Percentiles rank a stretch among this genome's conserved stretches.
phyloP scores from a whole-genome alignment of 2,113 vertebrate species.

The Holacanthus passer region DNA sequence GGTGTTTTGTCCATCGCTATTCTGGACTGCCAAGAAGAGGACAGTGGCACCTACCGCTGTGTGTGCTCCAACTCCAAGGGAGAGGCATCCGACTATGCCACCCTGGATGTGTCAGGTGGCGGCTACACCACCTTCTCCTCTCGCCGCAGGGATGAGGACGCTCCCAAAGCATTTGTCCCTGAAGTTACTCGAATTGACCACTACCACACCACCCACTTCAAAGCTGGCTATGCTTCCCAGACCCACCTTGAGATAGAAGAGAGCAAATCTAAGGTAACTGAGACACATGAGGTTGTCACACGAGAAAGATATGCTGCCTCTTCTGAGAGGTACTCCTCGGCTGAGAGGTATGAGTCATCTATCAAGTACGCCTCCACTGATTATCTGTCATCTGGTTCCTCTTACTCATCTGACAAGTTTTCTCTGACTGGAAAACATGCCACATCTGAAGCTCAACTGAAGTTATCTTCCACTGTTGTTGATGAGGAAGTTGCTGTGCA shows the following conservation, averaged over 20 bases:
- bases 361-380: constrained; percentile 81
- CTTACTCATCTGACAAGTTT: constrained; percentile 75
- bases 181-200: constrained; percentile 91
- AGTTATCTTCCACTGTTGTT: constrained; percentile 77
- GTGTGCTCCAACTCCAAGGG: constrained; percentile 94
- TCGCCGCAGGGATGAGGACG: constrained; percentile 91
- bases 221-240: constrained; percentile 90
- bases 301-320: constrained; percentile 85
- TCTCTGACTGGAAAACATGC: constrained; percentile 60
- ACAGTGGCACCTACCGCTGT: constrained; percentile 95
- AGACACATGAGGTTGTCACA: constrained; percentile 88
- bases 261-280: constrained; percentile 88
- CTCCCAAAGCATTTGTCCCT: constrained; percentile 87
- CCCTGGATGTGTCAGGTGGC: constrained; percentile 92
- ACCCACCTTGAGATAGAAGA: constrained; percentile 90
- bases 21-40: constrained; percentile 92
- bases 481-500: constrained; percentile 85
- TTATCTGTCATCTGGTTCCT: constrained; percentile 82
- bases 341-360: constrained; percentile 83
- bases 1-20: constrained; percentile 95
- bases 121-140: constrained; percentile 93
- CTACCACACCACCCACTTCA: constrained; percentile 91
- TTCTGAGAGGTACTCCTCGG: constrained; percentile 81
- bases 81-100: constrained; percentile 96
- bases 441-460: constrained; percentile 82